Evolutionary conservation across 37 sponge, comb jelly and placozoan species (phyloP).

Genomic region (Tethya wilhelma): DNA sequence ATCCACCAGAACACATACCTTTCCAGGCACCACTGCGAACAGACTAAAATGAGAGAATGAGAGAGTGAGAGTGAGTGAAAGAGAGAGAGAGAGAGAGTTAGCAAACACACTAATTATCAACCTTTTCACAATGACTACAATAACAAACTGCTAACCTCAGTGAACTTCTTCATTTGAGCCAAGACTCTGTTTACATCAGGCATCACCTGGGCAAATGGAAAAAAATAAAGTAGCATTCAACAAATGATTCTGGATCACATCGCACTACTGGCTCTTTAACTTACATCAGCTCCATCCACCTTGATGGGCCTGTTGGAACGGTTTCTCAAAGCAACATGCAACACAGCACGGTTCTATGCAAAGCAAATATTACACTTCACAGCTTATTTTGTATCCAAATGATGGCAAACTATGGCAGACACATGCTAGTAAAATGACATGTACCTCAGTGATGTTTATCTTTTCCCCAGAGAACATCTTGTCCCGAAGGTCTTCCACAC

Average conservation of each 20-base stretch:
- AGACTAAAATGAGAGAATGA: conserved; percentile 24
- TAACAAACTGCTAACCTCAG: conserved; percentile 51
- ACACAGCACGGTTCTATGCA: conserved; percentile 90
- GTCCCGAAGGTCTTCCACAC: conserved; percentile 86
- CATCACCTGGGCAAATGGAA: conserved; percentile 67
- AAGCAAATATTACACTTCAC: background rate
- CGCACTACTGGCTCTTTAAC: too few relatives aligned
- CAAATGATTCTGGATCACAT: background rate
- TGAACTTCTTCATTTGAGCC: conserved; percentile 89
- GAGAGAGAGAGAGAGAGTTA: too few relatives aligned
- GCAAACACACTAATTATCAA: background rate
- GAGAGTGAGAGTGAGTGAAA: too few relatives aligned
- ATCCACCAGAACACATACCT: conserved; percentile 55
- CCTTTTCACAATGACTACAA: background rate
- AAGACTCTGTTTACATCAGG: conserved; percentile 91
- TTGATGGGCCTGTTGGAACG: conserved; percentile 88
- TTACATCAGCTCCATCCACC: conserved; percentile 95
- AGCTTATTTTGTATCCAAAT: background rate
- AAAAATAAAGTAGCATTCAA: background rate
- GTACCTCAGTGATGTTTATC: conserved; percentile 98
- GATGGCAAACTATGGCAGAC: conserved; percentile 12
- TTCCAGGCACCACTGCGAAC: conserved; percentile 97
- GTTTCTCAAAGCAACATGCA: conserved; percentile 96
- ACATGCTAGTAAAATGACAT: background rate
- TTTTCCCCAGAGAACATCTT: conserved; percentile 94